These are phyloP conservation scores for Eurystomus glaucurus DNA, from an alignment of 2,797 vertebrate species.

Conservation along the genomic window DNA sequence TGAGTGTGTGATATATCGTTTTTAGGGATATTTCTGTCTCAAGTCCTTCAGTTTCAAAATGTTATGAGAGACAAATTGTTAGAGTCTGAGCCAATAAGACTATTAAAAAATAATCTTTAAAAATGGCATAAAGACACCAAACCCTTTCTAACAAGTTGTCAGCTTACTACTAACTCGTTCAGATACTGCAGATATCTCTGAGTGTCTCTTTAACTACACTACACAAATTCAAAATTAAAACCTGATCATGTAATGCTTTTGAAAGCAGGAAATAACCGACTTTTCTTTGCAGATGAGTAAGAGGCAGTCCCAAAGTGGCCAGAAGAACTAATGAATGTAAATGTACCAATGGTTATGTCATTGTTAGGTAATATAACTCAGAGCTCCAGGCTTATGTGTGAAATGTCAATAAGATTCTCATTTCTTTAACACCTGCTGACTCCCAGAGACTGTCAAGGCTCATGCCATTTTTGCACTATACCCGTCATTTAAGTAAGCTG, in stretches of 20 bases:
- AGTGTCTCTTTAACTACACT: background rate
- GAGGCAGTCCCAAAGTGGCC: background rate
- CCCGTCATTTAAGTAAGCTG: background rate
- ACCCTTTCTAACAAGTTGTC: slow-evolving; percentile 5
- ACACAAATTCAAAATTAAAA: background rate
- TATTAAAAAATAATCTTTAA: background rate
- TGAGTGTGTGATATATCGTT: background rate
- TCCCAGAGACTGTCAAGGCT: background rate
- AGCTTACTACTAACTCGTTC: background rate
- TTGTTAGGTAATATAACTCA: background rate
- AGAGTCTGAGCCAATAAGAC: background rate
- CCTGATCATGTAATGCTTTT: background rate
- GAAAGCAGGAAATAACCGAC: background rate
- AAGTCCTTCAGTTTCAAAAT: slow-evolving; percentile 1
- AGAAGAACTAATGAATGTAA: slow-evolving; percentile 29
- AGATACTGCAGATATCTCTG: background rate
- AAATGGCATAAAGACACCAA: background rate
- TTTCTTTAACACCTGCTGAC: background rate
- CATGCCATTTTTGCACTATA: background rate
- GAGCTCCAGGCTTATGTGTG: background rate
- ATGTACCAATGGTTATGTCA: background rate
- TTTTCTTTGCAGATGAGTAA: slow-evolving; percentile 5
- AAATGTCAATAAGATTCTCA: background rate
- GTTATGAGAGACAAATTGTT: background rate
- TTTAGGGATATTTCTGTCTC: background rate